phyloP scores from a whole-genome alignment of 2,797 vertebrate species.

The Enteromius mattozi region DNA sequence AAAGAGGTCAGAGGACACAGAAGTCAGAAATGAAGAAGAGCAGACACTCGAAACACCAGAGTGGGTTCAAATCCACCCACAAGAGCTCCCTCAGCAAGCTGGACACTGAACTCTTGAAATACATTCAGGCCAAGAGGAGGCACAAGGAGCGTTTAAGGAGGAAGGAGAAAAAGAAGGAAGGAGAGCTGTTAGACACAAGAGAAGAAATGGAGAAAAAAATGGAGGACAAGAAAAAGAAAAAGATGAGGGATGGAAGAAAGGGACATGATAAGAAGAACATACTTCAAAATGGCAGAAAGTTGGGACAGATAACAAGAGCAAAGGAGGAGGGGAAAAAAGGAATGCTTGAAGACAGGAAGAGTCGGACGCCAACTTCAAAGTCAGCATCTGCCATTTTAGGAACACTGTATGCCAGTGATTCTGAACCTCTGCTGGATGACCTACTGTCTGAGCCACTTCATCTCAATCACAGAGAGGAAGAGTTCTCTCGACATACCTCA shows the following conservation, averaged over 20 bases:
- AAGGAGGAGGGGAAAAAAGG: conserved; percentile 57
- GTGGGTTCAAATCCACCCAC: conserved; percentile 57
- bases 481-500: conserved; percentile 60
- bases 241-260: conserved; percentile 51
- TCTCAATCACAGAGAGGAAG: conserved; percentile 68
- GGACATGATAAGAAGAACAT: conserved; percentile 67
- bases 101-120: conserved; percentile 66
- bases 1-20: conserved; percentile 57
- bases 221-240: conserved; percentile 58
- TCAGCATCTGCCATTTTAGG: conserved; percentile 10
- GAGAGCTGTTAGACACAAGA: conserved; percentile 58
- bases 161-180: conserved; percentile 67
- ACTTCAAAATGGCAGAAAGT: conserved; percentile 67
- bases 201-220: conserved; percentile 67
- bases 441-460: conserved; percentile 40
- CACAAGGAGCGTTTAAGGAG: conserved; percentile 66
- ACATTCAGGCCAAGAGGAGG: conserved; percentile 68
- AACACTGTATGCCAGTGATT: conserved; percentile 1
- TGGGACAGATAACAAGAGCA: conserved; percentile 61
- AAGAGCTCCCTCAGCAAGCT: conserved; percentile 57
- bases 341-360: conserved; percentile 45
- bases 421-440: conserved; percentile 31
- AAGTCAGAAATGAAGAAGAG: conserved; percentile 68
- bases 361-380: not conserved
- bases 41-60: conserved; percentile 66